Conservation (phyloP, 2,113 vertebrate species). For the Callopanchax toddi region DNA sequence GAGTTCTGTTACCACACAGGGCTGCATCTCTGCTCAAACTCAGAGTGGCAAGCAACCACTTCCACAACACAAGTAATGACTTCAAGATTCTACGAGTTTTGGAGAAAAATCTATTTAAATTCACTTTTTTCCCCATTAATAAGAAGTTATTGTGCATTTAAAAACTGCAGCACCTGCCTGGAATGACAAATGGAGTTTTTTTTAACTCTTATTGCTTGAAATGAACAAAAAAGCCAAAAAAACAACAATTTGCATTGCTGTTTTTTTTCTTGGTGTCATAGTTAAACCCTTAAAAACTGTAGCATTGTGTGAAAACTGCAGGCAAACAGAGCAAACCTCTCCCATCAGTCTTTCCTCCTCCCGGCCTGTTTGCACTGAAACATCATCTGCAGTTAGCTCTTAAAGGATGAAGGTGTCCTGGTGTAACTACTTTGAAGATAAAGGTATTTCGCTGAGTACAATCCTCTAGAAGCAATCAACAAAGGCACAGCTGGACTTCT, state of each 20-base stretch:
- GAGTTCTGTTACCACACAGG: constrained; percentile 48
- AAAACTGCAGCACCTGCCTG: background rate
- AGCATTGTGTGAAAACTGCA: no score
- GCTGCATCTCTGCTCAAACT: constrained; percentile 42
- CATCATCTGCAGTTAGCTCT: constrained; percentile 6
- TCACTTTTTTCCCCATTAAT: background rate
- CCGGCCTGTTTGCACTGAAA: constrained; percentile 11
- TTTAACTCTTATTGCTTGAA: no score
- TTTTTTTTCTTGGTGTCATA: no score
- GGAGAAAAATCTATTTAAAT: constrained; percentile 1
- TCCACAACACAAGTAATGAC: constrained; percentile 30
- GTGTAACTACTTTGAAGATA: constrained; percentile 57
- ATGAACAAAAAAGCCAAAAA: no score
- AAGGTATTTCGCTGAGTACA: constrained; percentile 31
- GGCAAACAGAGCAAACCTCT: no score
- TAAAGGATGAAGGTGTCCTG: constrained; percentile 36
- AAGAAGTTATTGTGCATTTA: background rate
- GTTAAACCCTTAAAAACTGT: no score
- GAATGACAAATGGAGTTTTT: no score
- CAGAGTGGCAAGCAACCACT: constrained; percentile 24
- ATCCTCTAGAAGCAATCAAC: constrained; percentile 63
- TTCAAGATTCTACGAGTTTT: constrained; percentile 11
- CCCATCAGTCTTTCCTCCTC: background rate
- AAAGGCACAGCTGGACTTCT: constrained; percentile 63
- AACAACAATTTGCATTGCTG: no score